Evolutionary conservation across 2,113 vertebrate species (phyloP).

Genomic region (Plecotus auritus): DNA sequence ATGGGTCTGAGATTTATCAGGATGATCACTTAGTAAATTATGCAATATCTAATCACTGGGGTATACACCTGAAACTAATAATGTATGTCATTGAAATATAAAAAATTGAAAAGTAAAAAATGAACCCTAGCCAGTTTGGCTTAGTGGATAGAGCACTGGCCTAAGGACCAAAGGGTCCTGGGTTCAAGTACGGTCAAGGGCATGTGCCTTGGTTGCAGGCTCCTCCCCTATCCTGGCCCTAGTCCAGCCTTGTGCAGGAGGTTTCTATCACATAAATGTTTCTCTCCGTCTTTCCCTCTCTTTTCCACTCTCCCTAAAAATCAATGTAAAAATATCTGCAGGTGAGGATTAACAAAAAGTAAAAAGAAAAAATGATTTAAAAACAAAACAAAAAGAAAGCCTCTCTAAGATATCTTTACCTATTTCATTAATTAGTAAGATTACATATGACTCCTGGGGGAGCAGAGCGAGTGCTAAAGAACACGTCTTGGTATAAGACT

Average conservation of each 20-base stretch:
- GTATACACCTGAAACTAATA: background rate
- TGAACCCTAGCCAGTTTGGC: too few relatives aligned
- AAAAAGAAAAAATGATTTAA: background rate
- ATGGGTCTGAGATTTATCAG: background rate
- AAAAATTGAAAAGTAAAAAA: background rate
- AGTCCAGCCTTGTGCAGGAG: too few relatives aligned
- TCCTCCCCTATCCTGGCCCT: too few relatives aligned
- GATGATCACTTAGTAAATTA: background rate
- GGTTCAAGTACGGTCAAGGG: too few relatives aligned
- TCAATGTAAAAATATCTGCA: too few relatives aligned
- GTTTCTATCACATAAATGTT: too few relatives aligned
- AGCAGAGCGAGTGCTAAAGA: background rate
- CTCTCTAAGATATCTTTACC: background rate
- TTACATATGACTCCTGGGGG: background rate
- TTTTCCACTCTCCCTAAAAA: too few relatives aligned
- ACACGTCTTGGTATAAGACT: background rate
- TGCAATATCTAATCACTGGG: background rate
- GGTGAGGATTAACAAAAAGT: too few relatives aligned
- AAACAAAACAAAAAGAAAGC: background rate
- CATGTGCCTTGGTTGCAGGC: too few relatives aligned
- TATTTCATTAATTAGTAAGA: background rate
- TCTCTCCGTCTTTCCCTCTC: too few relatives aligned
- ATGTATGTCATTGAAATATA: background rate
- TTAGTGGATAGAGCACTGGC: too few relatives aligned
- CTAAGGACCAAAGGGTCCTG: too few relatives aligned